phyloP scores from a whole-genome alignment of 2,113 vertebrate genomes.

The Nanger granti region DNA sequence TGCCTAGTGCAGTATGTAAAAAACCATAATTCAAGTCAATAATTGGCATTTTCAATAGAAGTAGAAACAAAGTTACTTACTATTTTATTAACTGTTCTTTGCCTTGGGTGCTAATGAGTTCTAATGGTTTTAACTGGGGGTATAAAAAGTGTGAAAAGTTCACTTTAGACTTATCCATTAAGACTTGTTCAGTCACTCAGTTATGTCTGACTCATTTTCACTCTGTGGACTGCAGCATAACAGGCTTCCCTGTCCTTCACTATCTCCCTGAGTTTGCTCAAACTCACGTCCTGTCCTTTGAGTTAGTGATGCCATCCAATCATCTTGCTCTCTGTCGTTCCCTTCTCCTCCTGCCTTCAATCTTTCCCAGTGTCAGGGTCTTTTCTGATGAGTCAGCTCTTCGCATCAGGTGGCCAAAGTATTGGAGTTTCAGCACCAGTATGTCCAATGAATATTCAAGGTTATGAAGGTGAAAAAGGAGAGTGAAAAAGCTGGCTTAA shows the following conservation, averaged over 20 bases:
- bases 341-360: not conserved
- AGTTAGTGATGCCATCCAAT: not conserved
- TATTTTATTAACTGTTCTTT: not conserved
- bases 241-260: not conserved
- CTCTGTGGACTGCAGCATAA: not conserved
- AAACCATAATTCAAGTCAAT: not conserved
- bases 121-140: not conserved
- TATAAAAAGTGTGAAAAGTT: not conserved
- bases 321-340: not conserved
- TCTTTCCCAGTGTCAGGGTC: not conserved
- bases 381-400: not conserved
- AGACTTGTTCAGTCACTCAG: not conserved
- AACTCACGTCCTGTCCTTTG: not conserved
- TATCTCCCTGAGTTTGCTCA: not conserved
- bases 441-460: not conserved
- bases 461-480: not conserved
- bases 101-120: not conserved
- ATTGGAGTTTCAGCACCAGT: not conserved
- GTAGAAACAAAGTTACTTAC: not conserved
- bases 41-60: constrained; percentile 10
- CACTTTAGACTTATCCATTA: not conserved
- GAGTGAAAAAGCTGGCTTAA: not conserved
- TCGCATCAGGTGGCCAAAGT: not conserved
- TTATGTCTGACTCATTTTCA: not conserved
- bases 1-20: not conserved